Conservation (phyloP, 2,888 invertebrate species). For the Lasioglossum oenotherae region DNA sequence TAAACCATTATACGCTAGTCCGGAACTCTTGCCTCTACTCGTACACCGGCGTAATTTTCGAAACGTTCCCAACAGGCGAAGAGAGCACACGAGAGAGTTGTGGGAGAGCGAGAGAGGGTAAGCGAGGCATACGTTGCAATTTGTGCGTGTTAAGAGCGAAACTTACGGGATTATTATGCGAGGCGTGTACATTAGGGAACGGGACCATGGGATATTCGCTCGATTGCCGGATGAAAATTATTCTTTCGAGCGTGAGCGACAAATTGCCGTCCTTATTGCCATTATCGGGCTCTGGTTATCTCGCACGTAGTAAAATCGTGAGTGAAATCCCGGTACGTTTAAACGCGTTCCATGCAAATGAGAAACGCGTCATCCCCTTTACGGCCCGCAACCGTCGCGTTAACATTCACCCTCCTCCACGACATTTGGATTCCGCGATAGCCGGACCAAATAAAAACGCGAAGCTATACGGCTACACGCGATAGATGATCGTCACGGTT, state of each 20-base stretch:
- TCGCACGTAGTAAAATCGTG: conserved; percentile 64
- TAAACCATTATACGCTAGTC: conserved; percentile 47
- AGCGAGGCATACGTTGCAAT: conserved; percentile 55
- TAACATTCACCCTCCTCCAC: conserved; percentile 2
- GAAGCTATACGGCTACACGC: not conserved
- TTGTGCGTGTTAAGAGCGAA: conserved; percentile 58
- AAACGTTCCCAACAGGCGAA: conserved; percentile 37
- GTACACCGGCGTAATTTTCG: conserved; percentile 52
- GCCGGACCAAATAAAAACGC: not conserved
- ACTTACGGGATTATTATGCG: conserved; percentile 62
- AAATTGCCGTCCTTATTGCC: conserved; percentile 71
- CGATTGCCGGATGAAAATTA: conserved; percentile 48
- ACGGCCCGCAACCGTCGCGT: not conserved
- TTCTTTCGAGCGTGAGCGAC: conserved; percentile 57
- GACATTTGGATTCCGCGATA: not conserved
- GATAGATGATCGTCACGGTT: not conserved
- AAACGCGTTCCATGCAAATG: conserved; percentile 69
- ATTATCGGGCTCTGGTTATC: conserved; percentile 69
- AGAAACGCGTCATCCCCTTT: conserved; percentile 30
- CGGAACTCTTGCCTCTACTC: conserved; percentile 16
- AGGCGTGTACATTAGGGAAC: conserved; percentile 47
- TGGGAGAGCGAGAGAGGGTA: not conserved
- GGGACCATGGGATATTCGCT: conserved; percentile 22
- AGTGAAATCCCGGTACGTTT: conserved; percentile 66
- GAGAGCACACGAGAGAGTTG: not conserved